Percentiles rank a stretch among this genome's conserved stretches.
phyloP scores from a whole-genome alignment of 2,113 vertebrate genomes.

The human (Homo sapiens) region GRCh38 chr2:70677501-70678000 shows the following conservation, averaged over 20 bases:
- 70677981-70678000: neutral
- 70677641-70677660: neutral
- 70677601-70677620: neutral
- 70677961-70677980: rapidly evolving
- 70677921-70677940: rapidly evolving
- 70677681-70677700: neutral
- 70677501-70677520: neutral
- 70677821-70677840: constrained; percentile 95
- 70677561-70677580: neutral
- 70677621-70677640: neutral
- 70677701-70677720: neutral
- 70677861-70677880: constrained; percentile 97
- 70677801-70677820: constrained; percentile 98
- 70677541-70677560: neutral
- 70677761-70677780: constrained; percentile 98
- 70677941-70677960: neutral
- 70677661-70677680: neutral
- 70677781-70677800: constrained; percentile 96
- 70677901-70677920: neutral
- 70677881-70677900: neutral
- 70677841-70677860: constrained; percentile 90
- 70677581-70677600: neutral
- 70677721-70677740: neutral
- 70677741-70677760: constrained; percentile 85
- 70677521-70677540: neutral